A percentile compares a stretch with the other conserved stretches of the same genome.
These are phyloP conservation scores for Oreochromis niloticus DNA, from an alignment of 2,113 vertebrate genomes.

Conservation along the genomic window DNA sequence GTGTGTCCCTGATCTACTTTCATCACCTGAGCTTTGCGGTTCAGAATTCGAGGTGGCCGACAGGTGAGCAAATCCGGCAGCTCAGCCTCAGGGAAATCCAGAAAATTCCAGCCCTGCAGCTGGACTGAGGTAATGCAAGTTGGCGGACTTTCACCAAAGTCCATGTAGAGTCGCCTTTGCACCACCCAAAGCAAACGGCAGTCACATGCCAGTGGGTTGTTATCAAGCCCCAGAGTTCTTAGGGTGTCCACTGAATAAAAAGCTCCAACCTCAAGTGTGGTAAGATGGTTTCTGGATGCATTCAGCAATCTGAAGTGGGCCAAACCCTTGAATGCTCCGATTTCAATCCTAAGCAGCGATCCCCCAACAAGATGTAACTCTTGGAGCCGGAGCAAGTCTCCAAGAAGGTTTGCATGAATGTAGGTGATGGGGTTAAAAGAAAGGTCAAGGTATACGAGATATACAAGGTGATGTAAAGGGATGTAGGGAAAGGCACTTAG, in stretches of 20 bases:
- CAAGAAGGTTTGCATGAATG: conserved; percentile 66
- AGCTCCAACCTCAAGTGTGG: conserved; percentile 73
- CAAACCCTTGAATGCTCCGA: conserved; percentile 75
- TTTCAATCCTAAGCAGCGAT: conserved; percentile 67
- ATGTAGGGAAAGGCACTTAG: conserved; percentile 75
- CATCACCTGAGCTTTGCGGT: conserved; percentile 54
- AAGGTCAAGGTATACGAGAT: conserved; percentile 79
- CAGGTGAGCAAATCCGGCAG: conserved; percentile 77
- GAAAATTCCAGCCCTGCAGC: conserved; percentile 68
- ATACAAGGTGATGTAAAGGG: conserved; percentile 75
- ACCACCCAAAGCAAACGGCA: conserved; percentile 84
- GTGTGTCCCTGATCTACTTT: conserved; percentile 75
- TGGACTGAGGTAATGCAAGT: conserved; percentile 69
- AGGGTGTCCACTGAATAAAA: conserved; percentile 76
- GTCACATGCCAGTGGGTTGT: conserved; percentile 82
- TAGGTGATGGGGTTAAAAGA: conserved; percentile 81
- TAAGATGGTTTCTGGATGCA: conserved; percentile 76
- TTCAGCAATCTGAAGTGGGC: conserved; percentile 73
- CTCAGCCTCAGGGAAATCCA: conserved; percentile 69
- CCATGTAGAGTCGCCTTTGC: conserved; percentile 51
- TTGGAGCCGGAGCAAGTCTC: conserved; percentile 74
- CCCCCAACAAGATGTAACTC: conserved; percentile 79
- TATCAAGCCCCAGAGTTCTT: conserved; percentile 74
- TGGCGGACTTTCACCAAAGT: conserved; percentile 65
- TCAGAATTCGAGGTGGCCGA: conserved; percentile 69